Conservation (phyloP, 2,113 vertebrate species). For the Dipodomys merriami region DNA sequence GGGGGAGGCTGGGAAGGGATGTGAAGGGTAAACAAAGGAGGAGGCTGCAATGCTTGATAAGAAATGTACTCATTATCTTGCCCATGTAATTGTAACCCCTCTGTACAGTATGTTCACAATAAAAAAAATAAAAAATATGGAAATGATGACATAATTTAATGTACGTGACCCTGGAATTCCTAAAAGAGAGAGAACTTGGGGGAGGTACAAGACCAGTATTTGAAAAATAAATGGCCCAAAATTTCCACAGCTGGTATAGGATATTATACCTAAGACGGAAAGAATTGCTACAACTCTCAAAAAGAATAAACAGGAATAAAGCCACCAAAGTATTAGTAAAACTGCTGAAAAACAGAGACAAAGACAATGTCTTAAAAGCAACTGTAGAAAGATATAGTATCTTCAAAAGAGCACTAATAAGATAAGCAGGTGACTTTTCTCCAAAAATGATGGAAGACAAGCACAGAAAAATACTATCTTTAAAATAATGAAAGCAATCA, state of each 20-base stretch:
- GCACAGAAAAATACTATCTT: background rate
- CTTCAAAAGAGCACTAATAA: background rate
- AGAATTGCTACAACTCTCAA: background rate
- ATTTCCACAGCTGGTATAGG: conserved; percentile 34
- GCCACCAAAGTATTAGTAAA: background rate
- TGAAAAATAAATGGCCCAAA: conserved; percentile 38
- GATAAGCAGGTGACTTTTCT: conserved; percentile 24
- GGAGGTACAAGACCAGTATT: background rate
- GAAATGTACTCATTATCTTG: too few species aligned
- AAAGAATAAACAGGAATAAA: conserved; percentile 15
- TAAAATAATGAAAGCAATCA: conserved; percentile 41
- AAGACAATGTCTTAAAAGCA: conserved; percentile 28
- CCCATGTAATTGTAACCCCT: too few species aligned
- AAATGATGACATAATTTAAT: conserved; percentile 1
- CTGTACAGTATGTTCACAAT: too few species aligned
- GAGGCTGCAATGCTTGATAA: too few species aligned
- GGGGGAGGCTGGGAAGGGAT: too few species aligned
- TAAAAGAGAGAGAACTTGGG: background rate
- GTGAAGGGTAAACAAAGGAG: too few species aligned
- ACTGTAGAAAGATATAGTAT: background rate
- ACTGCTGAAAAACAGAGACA: conserved; percentile 32
- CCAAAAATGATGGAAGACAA: background rate
- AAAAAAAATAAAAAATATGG: background rate
- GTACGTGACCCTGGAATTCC: background rate
- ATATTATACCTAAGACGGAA: background rate